These are phyloP conservation scores for Stegostoma tigrinum DNA, from an alignment of 2,113 vertebrate species.

Conservation along the genomic window DNA sequence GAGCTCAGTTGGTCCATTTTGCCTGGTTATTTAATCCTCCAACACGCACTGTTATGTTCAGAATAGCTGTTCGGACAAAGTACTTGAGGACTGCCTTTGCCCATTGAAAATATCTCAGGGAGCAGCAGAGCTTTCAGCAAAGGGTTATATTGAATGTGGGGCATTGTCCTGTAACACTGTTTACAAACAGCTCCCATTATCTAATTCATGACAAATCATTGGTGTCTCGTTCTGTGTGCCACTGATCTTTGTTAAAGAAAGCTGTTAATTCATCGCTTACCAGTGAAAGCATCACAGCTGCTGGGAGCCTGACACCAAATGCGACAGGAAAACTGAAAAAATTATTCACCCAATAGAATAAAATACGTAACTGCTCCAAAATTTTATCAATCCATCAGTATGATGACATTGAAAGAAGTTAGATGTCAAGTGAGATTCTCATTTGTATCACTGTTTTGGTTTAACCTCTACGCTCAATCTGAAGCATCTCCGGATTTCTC, in stretches of 20 bases:
- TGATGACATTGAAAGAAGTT: background rate
- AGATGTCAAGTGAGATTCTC: background rate
- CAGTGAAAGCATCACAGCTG: background rate
- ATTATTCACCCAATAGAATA: constrained; percentile 19
- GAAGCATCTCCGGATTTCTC: constrained; percentile 30
- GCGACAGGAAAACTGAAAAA: background rate
- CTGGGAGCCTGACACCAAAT: background rate
- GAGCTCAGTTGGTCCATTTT: background rate
- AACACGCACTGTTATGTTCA: background rate
- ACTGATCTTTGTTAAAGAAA: background rate
- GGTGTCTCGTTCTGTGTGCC: background rate
- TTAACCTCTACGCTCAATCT: background rate
- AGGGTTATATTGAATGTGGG: background rate
- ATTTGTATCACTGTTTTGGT: background rate
- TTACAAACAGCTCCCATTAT: constrained; percentile 22
- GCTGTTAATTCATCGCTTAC: constrained; percentile 22
- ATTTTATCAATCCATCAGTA: background rate
- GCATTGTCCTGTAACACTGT: background rate
- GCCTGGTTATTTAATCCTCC: background rate
- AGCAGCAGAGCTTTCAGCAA: background rate
- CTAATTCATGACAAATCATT: background rate
- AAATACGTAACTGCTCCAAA: background rate
- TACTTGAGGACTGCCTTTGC: background rate
- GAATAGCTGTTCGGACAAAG: background rate
- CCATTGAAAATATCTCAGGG: background rate